These are phyloP conservation scores for Ephestia elutella DNA, from an alignment of 1,140 invertebrate genomes.

Conservation along the genomic window DNA sequence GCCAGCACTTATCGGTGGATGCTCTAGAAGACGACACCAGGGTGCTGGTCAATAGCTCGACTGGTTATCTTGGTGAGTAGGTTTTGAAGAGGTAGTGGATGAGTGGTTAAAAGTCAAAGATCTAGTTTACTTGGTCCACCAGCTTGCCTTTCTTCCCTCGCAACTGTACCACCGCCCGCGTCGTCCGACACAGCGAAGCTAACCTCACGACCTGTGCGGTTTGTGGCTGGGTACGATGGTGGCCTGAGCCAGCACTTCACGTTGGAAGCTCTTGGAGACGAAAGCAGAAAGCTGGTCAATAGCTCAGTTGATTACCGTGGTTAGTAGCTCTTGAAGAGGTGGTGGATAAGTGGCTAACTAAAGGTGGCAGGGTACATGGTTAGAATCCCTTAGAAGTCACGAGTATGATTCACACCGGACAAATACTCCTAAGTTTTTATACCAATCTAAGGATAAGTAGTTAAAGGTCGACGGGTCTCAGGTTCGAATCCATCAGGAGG, in stretches of 20 bases:
- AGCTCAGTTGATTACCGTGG: slow-evolving; percentile 32
- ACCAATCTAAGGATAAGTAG: too few relatives aligned
- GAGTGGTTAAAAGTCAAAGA: too few relatives aligned
- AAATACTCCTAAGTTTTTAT: too few relatives aligned
- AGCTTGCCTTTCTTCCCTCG: slow-evolving; percentile 87
- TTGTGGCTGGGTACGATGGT: slow-evolving; percentile 87
- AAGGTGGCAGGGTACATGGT: slow-evolving; percentile 85
- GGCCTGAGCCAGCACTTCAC: slow-evolving; percentile 88
- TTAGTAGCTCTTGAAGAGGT: too few relatives aligned
- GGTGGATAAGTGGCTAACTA: too few relatives aligned
- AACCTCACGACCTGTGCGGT: slow-evolving; percentile 81
- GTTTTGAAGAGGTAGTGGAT: too few relatives aligned
- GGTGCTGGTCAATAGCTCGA: slow-evolving; percentile 44
- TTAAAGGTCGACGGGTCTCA: too few relatives aligned
- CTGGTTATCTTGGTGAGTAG: slow-evolving; percentile 17
- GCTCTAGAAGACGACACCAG: slow-evolving; percentile 75
- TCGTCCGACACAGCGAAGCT: slow-evolving; percentile 78
- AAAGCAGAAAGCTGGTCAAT: slow-evolving; percentile 40
- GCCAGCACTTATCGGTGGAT: slow-evolving; percentile 87
- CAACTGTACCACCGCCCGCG: slow-evolving; percentile 85
- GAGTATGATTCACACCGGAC: too few relatives aligned
- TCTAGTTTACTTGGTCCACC: slow-evolving; percentile 23
- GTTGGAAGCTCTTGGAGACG: slow-evolving; percentile 81
- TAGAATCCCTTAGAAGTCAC: too few relatives aligned
- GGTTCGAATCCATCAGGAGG: too few relatives aligned